Conservation (phyloP, 2,888 invertebrate species). For the Chydorus sphaericus region DNA sequence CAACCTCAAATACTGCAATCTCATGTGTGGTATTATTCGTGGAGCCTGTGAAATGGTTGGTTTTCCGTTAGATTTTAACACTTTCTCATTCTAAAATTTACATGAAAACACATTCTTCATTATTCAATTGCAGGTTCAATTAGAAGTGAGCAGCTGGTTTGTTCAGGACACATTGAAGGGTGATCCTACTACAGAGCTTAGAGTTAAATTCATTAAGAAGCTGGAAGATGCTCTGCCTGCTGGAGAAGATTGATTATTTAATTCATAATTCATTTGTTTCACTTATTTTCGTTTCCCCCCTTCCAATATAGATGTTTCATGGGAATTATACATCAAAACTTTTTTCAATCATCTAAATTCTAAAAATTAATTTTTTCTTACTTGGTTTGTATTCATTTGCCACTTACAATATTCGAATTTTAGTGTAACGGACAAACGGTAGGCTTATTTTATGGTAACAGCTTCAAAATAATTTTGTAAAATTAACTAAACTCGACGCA, state of each 20-base stretch:
- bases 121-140: slow-evolving; percentile 49
- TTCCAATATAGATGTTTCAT: no score
- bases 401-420: background rate
- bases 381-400: background rate
- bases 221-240: slow-evolving; percentile 96
- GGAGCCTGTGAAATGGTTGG: slow-evolving; percentile 96
- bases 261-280: no score
- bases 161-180: slow-evolving; percentile 90
- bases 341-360: no score
- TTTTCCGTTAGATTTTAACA: background rate
- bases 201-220: slow-evolving; percentile 85
- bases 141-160: slow-evolving; percentile 90
- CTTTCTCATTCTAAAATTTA: background rate
- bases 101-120: background rate
- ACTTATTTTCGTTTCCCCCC: no score
- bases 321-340: no score
- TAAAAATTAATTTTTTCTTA: no score
- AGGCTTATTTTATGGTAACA: no score
- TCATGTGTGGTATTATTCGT: slow-evolving; percentile 78
- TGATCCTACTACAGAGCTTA: slow-evolving; percentile 80
- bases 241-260: slow-evolving; percentile 73
- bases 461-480: no score
- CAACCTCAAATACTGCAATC: slow-evolving; percentile 75
- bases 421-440: no score
- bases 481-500: no score